A percentile compares a stretch with the other conserved stretches of the same genome.
These are phyloP conservation scores for Sorex araneus DNA, from an alignment of 2,113 vertebrate species.

Conservation along the genomic window DNA sequence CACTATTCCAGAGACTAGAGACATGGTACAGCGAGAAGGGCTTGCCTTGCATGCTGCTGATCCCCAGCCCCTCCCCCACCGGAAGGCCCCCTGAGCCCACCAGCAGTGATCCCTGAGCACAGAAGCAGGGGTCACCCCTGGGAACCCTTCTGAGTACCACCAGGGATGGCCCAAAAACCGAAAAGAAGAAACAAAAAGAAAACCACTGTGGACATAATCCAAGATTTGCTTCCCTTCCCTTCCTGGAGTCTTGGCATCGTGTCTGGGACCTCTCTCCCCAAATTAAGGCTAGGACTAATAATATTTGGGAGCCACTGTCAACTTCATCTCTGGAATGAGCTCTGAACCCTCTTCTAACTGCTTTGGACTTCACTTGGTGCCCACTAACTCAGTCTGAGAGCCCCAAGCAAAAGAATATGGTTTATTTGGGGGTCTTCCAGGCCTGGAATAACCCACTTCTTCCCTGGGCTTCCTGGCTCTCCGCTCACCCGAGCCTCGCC, in stretches of 20 bases:
- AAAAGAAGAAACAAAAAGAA: neutral
- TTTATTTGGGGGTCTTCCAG: slow-evolving; percentile 36
- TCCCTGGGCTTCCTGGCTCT: neutral
- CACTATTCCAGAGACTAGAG: too few species aligned
- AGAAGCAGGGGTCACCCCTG: too few species aligned
- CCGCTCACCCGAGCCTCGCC: too few species aligned
- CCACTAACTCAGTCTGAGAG: neutral
- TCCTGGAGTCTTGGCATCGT: neutral
- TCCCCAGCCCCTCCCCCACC: too few species aligned
- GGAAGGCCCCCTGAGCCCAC: too few species aligned
- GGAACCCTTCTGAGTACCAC: too few species aligned
- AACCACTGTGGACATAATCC: neutral
- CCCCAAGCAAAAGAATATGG: neutral
- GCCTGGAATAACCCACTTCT: neutral
- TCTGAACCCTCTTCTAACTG: neutral
- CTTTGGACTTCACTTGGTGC: neutral
- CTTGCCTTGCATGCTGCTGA: too few species aligned
- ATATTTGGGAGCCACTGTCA: neutral
- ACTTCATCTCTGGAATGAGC: neutral
- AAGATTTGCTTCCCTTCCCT: neutral
- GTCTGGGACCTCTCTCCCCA: neutral
- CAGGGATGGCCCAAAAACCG: too few species aligned
- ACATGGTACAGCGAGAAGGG: too few species aligned
- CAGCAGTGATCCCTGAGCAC: too few species aligned
- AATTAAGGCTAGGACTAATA: neutral